phyloP scores from a whole-genome alignment of 2,888 invertebrate species.

The Drosophila pegasa region DNA sequence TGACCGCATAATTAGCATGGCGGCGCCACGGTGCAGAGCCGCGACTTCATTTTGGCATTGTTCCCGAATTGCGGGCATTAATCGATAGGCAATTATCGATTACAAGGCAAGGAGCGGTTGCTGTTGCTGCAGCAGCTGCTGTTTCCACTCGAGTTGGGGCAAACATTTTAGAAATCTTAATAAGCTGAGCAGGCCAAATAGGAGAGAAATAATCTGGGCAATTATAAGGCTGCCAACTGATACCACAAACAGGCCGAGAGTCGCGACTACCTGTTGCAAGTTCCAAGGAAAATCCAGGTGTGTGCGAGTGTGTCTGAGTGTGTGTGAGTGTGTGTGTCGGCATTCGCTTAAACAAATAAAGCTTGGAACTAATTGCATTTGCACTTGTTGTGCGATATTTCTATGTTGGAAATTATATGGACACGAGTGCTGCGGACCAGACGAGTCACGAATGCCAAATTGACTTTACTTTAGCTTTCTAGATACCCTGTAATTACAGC shows the following conservation, averaged over 20 bases:
- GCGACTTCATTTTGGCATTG: constrained; percentile 9
- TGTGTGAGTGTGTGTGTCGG: constrained; percentile 46
- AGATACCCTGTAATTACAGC: constrained; percentile 19
- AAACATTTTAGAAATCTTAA: constrained; percentile 70
- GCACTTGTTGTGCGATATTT: constrained; percentile 78
- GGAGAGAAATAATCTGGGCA: constrained; percentile 67
- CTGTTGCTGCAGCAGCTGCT: constrained; percentile 2
- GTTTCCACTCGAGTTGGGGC: constrained; percentile 3
- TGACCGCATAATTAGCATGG: constrained; percentile 13
- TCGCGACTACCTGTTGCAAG: constrained; percentile 36
- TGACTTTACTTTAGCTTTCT: constrained; percentile 11
- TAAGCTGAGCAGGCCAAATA: constrained; percentile 72
- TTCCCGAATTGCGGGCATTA: constrained; percentile 17
- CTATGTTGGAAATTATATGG: constrained; percentile 74
- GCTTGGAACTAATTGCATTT: constrained; percentile 77
- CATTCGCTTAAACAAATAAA: constrained; percentile 78
- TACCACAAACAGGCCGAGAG: constrained; percentile 48
- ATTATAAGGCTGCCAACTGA: constrained; percentile 71
- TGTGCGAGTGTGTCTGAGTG: constrained; percentile 11
- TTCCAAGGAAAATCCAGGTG: constrained; percentile 48
- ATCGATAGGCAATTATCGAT: constrained; percentile 35
- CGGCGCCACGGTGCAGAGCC: constrained; percentile 38
- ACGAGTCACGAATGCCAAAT: constrained; percentile 60
- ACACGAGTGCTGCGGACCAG: constrained; percentile 45
- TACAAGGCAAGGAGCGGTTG: constrained; percentile 6